phyloP scores from a whole-genome alignment of 2,113 vertebrate genomes.

The Mormyrus iriodes region DNA sequence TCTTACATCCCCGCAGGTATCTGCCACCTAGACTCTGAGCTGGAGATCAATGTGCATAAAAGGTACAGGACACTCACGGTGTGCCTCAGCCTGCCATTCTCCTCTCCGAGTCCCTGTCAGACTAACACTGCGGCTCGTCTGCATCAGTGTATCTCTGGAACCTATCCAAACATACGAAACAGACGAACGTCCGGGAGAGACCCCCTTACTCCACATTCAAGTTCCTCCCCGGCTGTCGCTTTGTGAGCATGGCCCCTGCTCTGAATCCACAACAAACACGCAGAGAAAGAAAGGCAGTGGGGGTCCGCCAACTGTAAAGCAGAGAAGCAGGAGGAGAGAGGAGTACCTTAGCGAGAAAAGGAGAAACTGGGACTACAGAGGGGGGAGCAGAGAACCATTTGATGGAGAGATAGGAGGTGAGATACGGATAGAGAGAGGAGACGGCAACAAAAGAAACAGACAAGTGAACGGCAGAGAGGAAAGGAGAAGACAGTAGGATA shows the following conservation, averaged over 20 bases:
- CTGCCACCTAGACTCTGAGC: background rate
- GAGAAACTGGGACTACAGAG: background rate
- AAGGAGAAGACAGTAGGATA: background rate
- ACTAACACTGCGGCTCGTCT: background rate
- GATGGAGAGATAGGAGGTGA: background rate
- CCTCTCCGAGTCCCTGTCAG: background rate
- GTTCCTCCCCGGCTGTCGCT: background rate
- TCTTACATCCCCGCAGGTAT: background rate
- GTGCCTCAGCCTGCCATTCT: background rate
- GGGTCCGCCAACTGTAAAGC: background rate
- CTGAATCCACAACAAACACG: background rate
- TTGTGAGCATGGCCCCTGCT: background rate
- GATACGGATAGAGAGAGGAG: background rate
- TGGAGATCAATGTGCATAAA: background rate
- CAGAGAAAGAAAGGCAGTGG: background rate
- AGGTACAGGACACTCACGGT: background rate
- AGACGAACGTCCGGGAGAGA: background rate
- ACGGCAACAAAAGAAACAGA: background rate
- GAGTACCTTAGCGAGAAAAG: background rate
- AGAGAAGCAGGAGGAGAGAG: background rate
- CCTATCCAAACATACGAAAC: background rate
- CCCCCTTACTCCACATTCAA: background rate
- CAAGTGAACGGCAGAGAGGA: background rate
- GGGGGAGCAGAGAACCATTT: background rate
- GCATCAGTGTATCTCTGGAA: background rate